These are phyloP conservation scores for Thymelicus lineola DNA, from an alignment of 2,888 invertebrate species.

Conservation along the genomic window DNA sequence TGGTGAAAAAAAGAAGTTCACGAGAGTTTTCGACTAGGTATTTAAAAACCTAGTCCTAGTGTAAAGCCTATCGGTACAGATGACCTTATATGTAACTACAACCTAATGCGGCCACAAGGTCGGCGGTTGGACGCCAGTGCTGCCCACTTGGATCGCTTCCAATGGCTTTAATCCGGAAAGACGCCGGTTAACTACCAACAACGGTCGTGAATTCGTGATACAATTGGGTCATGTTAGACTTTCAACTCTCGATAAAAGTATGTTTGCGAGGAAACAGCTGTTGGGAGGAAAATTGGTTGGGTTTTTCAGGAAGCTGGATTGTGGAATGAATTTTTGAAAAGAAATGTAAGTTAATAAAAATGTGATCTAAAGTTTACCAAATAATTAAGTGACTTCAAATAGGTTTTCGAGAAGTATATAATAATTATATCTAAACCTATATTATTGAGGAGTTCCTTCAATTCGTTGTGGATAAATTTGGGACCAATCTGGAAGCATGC, in stretches of 20 bases:
- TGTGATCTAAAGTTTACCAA: no score
- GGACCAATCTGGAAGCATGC: no score
- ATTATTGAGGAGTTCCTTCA: no score
- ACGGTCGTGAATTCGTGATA: constrained; percentile 10
- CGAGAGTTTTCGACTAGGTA: neutral
- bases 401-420: no score
- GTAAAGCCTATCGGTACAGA: neutral
- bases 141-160: constrained; percentile 12
- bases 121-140: neutral
- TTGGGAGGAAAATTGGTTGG: neutral
- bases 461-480: no score
- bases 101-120: constrained; percentile 12
- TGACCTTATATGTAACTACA: constrained; percentile 11
- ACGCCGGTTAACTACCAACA: constrained; percentile 15
- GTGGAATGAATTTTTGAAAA: no score
- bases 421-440: no score
- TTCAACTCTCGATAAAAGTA: constrained; percentile 8
- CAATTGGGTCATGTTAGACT: constrained; percentile 16
- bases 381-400: no score
- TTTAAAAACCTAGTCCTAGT: neutral
- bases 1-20: no score
- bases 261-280: constrained; percentile 6
- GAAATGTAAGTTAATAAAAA: no score
- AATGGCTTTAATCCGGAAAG: constrained; percentile 14
- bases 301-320: neutral